Conservation (phyloP, 2,113 vertebrate genomes). For the Lasiurus borealis region DNA sequence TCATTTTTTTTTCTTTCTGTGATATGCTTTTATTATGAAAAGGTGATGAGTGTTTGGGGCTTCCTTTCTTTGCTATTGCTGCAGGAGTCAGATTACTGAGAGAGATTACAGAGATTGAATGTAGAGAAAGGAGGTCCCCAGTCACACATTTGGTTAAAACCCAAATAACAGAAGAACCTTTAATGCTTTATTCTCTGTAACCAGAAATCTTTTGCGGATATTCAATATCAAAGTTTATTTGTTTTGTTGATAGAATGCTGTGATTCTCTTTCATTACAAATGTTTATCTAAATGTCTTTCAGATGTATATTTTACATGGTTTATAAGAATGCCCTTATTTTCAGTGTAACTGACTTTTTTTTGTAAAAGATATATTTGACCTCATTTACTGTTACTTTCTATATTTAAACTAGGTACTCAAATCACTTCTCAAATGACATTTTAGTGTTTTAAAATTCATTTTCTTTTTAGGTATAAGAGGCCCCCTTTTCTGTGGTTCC, state of each 20-base stretch:
- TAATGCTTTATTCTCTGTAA: slow-evolving; percentile 40
- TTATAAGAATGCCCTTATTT: background rate
- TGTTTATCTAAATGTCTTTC: slow-evolving; percentile 15
- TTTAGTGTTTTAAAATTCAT: slow-evolving; percentile 5
- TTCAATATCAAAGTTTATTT: slow-evolving; percentile 47
- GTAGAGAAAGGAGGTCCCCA: background rate
- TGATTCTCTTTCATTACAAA: background rate
- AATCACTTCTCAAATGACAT: slow-evolving; percentile 8
- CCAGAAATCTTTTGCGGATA: slow-evolving; percentile 13
- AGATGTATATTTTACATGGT: background rate
- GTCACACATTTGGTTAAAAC: slow-evolving; percentile 46
- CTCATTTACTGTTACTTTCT: background rate
- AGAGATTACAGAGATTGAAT: background rate
- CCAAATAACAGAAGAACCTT: background rate
- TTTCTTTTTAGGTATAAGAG: background rate
- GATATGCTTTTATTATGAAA: slow-evolving; percentile 63
- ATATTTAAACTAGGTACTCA: background rate
- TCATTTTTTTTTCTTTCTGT: slow-evolving; percentile 52
- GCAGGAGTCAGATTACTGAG: background rate
- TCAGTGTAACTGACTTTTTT: background rate
- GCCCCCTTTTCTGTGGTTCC: background rate
- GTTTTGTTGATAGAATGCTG: background rate
- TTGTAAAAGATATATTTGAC: slow-evolving; percentile 19
- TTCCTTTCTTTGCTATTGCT: slow-evolving; percentile 10
- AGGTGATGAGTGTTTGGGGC: background rate